A percentile compares a stretch with the other conserved stretches of the same genome.
These are phyloP conservation scores for Caretta caretta DNA, from an alignment of 2,113 vertebrate species.

Conservation along the genomic window DNA sequence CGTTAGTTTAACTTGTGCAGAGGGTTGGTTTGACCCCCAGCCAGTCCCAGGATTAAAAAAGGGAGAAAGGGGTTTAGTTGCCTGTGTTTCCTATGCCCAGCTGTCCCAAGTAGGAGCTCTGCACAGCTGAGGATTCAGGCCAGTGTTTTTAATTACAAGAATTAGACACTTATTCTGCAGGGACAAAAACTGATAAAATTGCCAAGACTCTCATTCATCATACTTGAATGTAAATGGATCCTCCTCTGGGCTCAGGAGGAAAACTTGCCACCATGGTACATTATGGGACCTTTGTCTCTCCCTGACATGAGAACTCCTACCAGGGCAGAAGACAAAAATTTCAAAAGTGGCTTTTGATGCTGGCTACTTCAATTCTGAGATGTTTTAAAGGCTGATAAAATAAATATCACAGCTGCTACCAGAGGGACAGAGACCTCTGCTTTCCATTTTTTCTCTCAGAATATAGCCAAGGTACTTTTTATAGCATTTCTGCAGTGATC, in stretches of 20 bases:
- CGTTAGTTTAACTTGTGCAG: not conserved
- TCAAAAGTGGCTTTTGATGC: not conserved
- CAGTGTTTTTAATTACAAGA: constrained; percentile 27
- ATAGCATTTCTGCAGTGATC: not conserved
- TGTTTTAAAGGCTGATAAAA: not conserved
- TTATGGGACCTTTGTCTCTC: not conserved
- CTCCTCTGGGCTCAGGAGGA: not conserved
- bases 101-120: not conserved
- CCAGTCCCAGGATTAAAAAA: constrained; percentile 33
- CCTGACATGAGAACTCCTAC: too few relatives aligned
- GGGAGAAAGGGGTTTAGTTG: not conserved
- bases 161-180: constrained; percentile 18
- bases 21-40: not conserved
- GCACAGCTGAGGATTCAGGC: not conserved
- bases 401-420: not conserved
- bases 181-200: constrained; percentile 18
- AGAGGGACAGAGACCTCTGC: not conserved
- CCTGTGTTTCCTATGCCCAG: not conserved
- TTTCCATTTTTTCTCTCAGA: not conserved
- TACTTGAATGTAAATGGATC: not conserved
- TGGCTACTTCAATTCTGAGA: not conserved
- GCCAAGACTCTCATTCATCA: not conserved
- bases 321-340: not conserved
- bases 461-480: not conserved
- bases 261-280: not conserved